Conservation (phyloP, 1,140 invertebrate genomes). For the Rhynchophorus ferrugineus region DNA sequence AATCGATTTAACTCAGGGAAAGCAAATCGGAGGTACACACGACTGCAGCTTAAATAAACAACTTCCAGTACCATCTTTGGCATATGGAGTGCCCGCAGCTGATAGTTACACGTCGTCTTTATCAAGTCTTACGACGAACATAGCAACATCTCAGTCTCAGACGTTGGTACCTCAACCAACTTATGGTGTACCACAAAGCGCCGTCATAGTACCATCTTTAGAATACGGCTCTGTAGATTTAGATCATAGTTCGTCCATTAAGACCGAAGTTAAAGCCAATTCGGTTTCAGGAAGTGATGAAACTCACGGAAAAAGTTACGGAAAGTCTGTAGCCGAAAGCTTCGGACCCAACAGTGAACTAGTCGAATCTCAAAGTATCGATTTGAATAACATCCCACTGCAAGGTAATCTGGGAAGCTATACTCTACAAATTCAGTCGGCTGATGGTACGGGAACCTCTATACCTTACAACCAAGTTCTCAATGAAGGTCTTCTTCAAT, state of each 20-base stretch:
- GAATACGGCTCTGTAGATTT: constrained; percentile 27
- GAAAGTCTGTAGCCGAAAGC: constrained; percentile 34
- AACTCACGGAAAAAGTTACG: constrained; percentile 31
- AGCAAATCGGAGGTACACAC: constrained; percentile 5
- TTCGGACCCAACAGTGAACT: constrained; percentile 36
- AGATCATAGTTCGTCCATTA: constrained; percentile 26
- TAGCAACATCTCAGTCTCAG: constrained; percentile 20
- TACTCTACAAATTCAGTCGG: constrained; percentile 64
- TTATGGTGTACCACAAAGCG: constrained; percentile 23
- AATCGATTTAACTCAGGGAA: constrained; percentile 27
- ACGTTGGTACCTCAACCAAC: constrained; percentile 8
- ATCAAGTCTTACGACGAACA: constrained; percentile 34
- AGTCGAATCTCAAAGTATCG: constrained; percentile 35
- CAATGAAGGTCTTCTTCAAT: constrained; percentile 67
- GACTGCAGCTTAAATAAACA: constrained; percentile 34
- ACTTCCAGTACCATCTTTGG: constrained; percentile 30
- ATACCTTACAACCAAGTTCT: constrained; percentile 65
- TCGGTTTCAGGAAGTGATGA: constrained; percentile 24
- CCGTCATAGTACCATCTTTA: constrained; percentile 13
- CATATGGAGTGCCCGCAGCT: constrained; percentile 35
- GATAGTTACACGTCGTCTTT: constrained; percentile 33
- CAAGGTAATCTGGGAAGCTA: constrained; percentile 58
- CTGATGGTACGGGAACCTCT: constrained; percentile 46
- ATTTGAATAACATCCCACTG: constrained; percentile 51
- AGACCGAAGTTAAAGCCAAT: constrained; percentile 25